Base-by-base conservation (phyloP, 30 jellyfish, hydroid and myxozoan genomes). In the Phacellophora camtschatica region DNA sequence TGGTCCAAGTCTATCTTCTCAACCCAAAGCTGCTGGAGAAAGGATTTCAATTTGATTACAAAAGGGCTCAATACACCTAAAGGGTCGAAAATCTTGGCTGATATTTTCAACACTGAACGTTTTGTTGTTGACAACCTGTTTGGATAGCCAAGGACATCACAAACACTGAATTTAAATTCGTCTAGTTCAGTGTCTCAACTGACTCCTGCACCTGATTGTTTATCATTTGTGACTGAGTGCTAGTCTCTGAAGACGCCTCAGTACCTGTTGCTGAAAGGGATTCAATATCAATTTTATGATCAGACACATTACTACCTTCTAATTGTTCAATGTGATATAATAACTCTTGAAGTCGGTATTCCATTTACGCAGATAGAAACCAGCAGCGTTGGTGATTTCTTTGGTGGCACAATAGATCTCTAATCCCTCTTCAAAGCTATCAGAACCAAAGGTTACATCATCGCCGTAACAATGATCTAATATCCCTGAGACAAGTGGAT, bases 21-120 rank as follows among this genome's bases (percentile, higher is more conserved):
- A 5, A 66, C 29, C 31, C 89, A 66, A 30, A 82, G 49, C 11
- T 32, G 42, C 84, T 83, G 91, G 35, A 65, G 67, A 24, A 81
- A 33, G 54, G 41, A 0, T 64, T 68, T 81, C 51, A 81, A 49
- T 66, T 62, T 59, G 54, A 63, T 50, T 12, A 54, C 33, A 66
- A 71, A 45, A 1, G 90, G 85, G 34, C 74, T 48, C 48, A 84
- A 20, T 15, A 59, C 35, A 10, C 96, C 96, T 27, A 86, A 35
- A 18, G 96, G 96, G 79, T 86, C 96, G 67, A 81, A 86, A 16
- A 84, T 29, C 35, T 89, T 74, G 32, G 74, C 75, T 22, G 95
- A 0, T 0, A 84, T 31, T 57, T 74, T 84, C 55, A 84, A 35
- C 25, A 75, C 13, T 15, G 87, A 74, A 46, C 88, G 36, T 34